Base-by-base conservation (phyloP, 2,113 vertebrate genomes). In the Petrocephalus zakoni region DNA sequence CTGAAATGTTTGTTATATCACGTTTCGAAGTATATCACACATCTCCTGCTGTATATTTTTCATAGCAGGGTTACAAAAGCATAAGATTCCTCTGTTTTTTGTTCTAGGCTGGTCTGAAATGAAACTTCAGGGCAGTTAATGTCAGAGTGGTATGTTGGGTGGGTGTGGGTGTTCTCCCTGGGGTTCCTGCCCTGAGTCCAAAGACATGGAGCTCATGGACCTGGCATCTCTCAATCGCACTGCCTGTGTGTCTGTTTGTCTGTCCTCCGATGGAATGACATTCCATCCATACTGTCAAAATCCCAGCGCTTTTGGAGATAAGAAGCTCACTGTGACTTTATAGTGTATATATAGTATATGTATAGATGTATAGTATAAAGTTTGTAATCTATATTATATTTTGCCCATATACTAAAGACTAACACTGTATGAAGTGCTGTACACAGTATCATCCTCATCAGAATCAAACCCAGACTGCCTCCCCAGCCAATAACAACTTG, bases 81-180 rank as follows among this genome's bases (percentile, higher is more conserved):
- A 37, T 37, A 42, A 34, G 19, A 78, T 78, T 78, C 29, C 34
- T 37, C 72, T 78, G 29, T 78, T 78, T 34, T 42, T 78, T 78
- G 72, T 78, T 78, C 72, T 78, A 78, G 72, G 72, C 17, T 78
- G 72, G 29, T 78, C 72, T 42, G 72, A 78, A 78, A 78, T 78
- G 34, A 42, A 78, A 78, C 34, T 78, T 37, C 34, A 37, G 25
- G 68, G 68, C 34, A 75, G 4, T 78, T 19, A 37, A 42, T 78
- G 6, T 15, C 72, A 42, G 72, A 13, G 13, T 42, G 34, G 72
- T 19, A 13, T 78, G 37, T 13, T 42, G 17, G 72, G 68, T 64
- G n/a, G n/a, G 7, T 21, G 58, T 64, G 58, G 0, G 25, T 25
- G 56, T 58, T 58, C 56, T 58, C 21, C 6, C 56, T 58, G 58